A percentile compares a stretch with the other conserved stretches of the same genome.
phyloP scores from a whole-genome alignment of 2,888 invertebrate genomes.

The Odontothrips loti region DNA sequence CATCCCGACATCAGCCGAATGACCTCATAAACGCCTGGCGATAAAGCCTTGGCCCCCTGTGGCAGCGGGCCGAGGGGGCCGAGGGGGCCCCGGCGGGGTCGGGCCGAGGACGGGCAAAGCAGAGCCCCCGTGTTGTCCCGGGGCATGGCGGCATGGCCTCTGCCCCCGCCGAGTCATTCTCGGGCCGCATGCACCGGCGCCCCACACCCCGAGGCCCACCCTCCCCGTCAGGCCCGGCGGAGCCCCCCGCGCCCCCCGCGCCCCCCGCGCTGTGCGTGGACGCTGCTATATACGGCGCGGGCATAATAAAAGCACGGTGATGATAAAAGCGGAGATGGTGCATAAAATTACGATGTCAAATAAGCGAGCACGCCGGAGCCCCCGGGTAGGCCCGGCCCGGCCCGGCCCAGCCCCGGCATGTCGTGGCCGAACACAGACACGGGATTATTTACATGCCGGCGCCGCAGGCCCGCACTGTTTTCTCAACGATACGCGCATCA shows the following conservation, averaged over 20 bases:
- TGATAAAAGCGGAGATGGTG: background rate
- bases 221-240: no score
- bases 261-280: no score
- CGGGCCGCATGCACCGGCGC: no score
- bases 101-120: background rate
- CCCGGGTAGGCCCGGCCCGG: background rate
- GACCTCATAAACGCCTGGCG: conserved; percentile 22
- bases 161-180: no score
- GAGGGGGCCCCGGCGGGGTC: background rate
- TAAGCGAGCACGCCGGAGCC: background rate
- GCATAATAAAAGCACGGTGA: background rate
- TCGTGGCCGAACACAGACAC: no score
- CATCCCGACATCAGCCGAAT: conserved; percentile 11
- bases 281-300: background rate
- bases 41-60: background rate
- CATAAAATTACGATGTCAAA: background rate
- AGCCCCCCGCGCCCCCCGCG: no score
- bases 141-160: no score
- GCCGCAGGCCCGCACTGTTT: no score
- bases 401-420: no score
- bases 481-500: no score
- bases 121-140: background rate
- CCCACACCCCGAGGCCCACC: no score
- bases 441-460: no score
- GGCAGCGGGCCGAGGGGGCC: background rate